phyloP scores from a whole-genome alignment of 1,140 invertebrate genomes.

The Brachionus sp. region DNA sequence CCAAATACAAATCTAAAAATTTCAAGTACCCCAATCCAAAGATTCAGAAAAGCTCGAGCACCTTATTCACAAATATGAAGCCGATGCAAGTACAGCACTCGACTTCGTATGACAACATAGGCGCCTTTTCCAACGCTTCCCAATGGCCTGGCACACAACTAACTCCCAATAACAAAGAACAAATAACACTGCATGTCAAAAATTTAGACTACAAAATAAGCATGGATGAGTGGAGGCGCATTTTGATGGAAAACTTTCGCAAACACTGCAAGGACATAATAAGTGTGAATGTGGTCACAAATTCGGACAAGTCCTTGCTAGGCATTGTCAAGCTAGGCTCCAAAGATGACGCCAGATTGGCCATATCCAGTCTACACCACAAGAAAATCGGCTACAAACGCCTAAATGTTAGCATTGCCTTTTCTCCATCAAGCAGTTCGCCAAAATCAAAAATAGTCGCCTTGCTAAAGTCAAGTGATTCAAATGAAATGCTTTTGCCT shows the following conservation, averaged over 20 bases:
- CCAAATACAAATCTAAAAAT: background rate
- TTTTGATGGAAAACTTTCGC: constrained; percentile 67
- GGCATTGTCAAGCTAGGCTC: constrained; percentile 68
- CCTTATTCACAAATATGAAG: background rate
- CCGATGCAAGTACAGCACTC: constrained; percentile 15
- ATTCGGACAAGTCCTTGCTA: constrained; percentile 68
- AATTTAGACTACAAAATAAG: constrained; percentile 74
- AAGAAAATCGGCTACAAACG: constrained; percentile 76
- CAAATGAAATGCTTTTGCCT: constrained; percentile 70
- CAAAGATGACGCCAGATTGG: constrained; percentile 71
- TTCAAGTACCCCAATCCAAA: background rate
- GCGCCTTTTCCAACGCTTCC: background rate
- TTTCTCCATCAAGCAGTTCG: constrained; percentile 47
- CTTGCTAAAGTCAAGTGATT: constrained; percentile 69
- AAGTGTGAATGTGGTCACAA: constrained; percentile 66
- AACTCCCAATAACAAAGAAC: constrained; percentile 19
- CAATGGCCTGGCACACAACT: background rate
- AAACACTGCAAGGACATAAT: constrained; percentile 71
- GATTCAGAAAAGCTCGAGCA: constrained; percentile 5
- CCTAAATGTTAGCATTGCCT: constrained; percentile 65
- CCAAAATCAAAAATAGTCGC: constrained; percentile 63
- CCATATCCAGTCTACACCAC: constrained; percentile 76
- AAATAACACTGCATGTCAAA: constrained; percentile 68
- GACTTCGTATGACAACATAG: constrained; percentile 28
- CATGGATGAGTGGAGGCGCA: constrained; percentile 68